A percentile compares a stretch with the other conserved stretches of the same genome.
Conservation (phyloP, 1,140 invertebrate species). For the Brachionus angularis region DNA sequence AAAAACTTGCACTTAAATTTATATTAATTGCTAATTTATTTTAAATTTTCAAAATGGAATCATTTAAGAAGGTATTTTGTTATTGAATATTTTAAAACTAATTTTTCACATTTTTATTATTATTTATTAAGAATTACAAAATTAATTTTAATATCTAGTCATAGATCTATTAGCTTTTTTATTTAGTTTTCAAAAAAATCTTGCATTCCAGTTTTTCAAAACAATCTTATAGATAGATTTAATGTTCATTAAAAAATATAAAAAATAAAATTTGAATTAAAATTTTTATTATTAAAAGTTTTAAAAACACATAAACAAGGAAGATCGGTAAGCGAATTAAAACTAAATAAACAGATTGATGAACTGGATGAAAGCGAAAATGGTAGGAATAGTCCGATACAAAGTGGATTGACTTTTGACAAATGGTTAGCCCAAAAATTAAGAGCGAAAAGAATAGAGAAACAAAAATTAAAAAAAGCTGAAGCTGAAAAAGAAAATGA, state of each 20-base stretch:
- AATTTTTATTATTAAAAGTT: constrained; percentile 2
- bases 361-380: constrained; percentile 8
- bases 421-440: constrained; percentile 27
- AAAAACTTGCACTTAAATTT: too few species aligned
- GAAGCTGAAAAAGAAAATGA: constrained; percentile 42
- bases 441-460: constrained; percentile 17
- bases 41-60: too few species aligned
- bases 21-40: too few species aligned
- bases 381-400: background rate
- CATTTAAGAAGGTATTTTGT: too few species aligned
- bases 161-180: too few species aligned
- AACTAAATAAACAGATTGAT: background rate
- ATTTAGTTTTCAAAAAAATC: too few species aligned
- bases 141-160: too few species aligned
- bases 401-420: constrained; percentile 16
- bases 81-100: too few species aligned
- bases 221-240: too few species aligned
- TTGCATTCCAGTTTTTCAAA: too few species aligned
- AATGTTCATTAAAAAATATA: background rate
- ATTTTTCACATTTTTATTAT: too few species aligned
- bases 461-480: constrained; percentile 33
- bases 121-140: too few species aligned
- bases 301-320: constrained; percentile 14
- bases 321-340: constrained; percentile 23
- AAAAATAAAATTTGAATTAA: background rate